Base-by-base conservation (phyloP, 1,140 invertebrate genomes). In the Bombus terrestris region DNA sequence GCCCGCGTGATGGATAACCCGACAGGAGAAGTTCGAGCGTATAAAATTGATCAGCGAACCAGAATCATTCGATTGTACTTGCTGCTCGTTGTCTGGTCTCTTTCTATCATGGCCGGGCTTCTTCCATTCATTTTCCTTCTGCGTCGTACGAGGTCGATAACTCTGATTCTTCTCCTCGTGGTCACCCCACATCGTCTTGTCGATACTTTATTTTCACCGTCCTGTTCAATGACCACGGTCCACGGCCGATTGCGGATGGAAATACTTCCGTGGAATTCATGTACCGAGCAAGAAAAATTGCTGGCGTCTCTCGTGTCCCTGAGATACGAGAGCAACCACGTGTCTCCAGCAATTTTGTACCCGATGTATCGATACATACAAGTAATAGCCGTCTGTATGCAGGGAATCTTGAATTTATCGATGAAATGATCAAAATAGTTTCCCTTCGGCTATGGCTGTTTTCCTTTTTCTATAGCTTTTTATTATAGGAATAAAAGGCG, bases 1-100 rank as follows among this genome's bases (percentile, higher is more conserved):
- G 86, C 86, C 82, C 83, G 74, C 18, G 80, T 92, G 92, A 92
- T 91, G 91, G 90, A 92, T 92, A 87, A 88, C 85, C 35, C 75
- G 81, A 59, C 69, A 71, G 83, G 83, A 80, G 88, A 91, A 80
- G 86, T 85, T 83, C 87, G 86, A 88, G 84, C 91, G 88, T 90
- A 88, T 86, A 86, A 92, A 92, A 92, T 92, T 92, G 92, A 92
- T 90, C 92, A 91, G 89, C 88, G 88, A 89, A 88, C 82, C 85
- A 91, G 92, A 92, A 92, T 92, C 88, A 92, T 92, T 92, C 91
- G 92, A 92, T 92, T 92, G 83, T 92, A 88, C 85, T 86, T 90
- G 86, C 86, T 87, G 72, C 75, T 75, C 77, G 77, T 81, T 72
- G 81, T 80, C 78, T 78, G 77, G 59, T 47, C 66, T 71, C 81